phyloP scores from a whole-genome alignment of 2,113 vertebrate species.

The Naja naja region DNA sequence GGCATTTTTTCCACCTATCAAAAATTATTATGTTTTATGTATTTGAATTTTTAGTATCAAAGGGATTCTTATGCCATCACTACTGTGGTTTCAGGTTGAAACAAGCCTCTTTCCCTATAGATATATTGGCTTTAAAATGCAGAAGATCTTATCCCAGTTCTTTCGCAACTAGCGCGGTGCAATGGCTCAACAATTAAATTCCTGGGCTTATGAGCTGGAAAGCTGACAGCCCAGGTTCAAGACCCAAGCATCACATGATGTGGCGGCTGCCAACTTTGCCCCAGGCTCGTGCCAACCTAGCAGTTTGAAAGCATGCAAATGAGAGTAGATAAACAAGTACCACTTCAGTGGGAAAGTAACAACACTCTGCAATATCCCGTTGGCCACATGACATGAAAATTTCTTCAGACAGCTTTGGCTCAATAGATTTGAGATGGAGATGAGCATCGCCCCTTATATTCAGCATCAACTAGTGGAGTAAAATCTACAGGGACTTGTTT shows the following conservation, averaged over 20 bases:
- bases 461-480: not conserved
- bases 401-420: not conserved
- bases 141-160: not conserved
- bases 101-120: too few relatives aligned
- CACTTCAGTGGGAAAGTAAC: not conserved
- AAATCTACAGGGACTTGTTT: not conserved
- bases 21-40: not conserved
- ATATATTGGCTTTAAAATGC: not conserved
- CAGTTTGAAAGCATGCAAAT: not conserved
- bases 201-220: too few relatives aligned
- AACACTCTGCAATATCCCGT: not conserved
- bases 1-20: not conserved
- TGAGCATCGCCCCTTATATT: not conserved
- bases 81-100: not conserved
- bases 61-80: not conserved
- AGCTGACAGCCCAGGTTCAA: not conserved
- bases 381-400: not conserved
- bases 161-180: too few relatives aligned
- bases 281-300: not conserved
- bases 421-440: not conserved
- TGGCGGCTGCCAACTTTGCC: not conserved
- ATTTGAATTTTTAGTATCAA: not conserved
- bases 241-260: not conserved
- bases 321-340: not conserved
- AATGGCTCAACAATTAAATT: too few relatives aligned